A percentile compares a stretch with the other conserved stretches of the same genome.
These are phyloP conservation scores for Ophioderma brevispina DNA, from an alignment of 35 echinoderm and acorn worm genomes.

Conservation along the genomic window DNA sequence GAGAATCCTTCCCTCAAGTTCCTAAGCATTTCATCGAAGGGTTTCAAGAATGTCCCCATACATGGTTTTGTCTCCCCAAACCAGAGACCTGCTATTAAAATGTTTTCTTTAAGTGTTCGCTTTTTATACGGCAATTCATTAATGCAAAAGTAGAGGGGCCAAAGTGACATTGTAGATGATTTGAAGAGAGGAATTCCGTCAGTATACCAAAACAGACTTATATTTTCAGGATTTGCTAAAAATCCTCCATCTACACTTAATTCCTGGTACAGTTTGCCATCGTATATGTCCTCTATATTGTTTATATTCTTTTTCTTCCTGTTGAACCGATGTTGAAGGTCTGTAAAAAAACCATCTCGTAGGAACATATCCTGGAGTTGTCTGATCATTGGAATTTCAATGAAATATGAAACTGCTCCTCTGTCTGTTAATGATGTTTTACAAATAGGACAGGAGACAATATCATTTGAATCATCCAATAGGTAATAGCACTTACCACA, in stretches of 20 bases:
- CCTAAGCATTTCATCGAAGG: neutral
- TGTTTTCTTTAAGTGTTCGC: slow-evolving; percentile 60
- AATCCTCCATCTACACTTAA: neutral
- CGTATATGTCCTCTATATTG: slow-evolving; percentile 85
- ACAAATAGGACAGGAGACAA: slow-evolving; percentile 3
- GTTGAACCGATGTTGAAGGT: slow-evolving; percentile 52
- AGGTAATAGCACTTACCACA: slow-evolving; percentile 7
- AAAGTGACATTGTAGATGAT: slow-evolving; percentile 58
- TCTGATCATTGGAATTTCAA: slow-evolving; percentile 45
- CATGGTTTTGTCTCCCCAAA: slow-evolving; percentile 57
- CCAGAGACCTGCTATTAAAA: slow-evolving; percentile 77
- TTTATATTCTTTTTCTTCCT: slow-evolving; percentile 28
- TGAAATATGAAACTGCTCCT: slow-evolving; percentile 16
- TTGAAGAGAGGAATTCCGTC: slow-evolving; percentile 74
- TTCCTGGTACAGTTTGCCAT: slow-evolving; percentile 50
- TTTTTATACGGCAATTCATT: slow-evolving; percentile 65
- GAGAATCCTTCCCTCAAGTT: neutral
- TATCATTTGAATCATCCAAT: neutral
- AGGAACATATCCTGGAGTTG: slow-evolving; percentile 36
- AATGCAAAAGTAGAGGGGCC: slow-evolving; percentile 69
- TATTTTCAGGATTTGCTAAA: slow-evolving; percentile 29
- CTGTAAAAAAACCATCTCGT: slow-evolving; percentile 30
- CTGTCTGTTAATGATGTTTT: neutral
- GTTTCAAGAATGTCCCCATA: neutral
- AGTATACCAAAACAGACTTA: slow-evolving; percentile 73